Evolutionary conservation across 1,140 invertebrate species (phyloP).

Genomic region (Leptopilina boulardi): DNA sequence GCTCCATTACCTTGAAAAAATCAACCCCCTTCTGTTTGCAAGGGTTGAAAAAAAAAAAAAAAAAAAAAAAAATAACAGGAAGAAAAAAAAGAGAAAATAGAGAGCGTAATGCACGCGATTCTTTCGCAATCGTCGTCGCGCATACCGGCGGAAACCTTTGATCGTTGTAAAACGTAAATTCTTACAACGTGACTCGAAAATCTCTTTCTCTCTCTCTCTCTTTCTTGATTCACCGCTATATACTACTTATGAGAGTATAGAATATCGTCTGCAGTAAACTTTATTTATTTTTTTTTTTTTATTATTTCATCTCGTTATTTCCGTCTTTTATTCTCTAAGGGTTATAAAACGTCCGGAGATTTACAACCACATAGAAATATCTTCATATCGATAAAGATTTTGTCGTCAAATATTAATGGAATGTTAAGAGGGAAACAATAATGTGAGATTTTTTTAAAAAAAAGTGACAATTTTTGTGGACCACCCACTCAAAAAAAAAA

Average conservation of each 20-base stretch:
- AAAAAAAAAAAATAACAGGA: background rate
- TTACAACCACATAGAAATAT: constrained; percentile 7
- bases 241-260: constrained; percentile 24
- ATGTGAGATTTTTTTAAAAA: no score
- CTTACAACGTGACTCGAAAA: constrained; percentile 32
- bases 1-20: constrained; percentile 58
- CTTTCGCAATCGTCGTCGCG: constrained; percentile 27
- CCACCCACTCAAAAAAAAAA: constrained; percentile 33
- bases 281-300: background rate
- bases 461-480: background rate
- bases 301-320: constrained; percentile 23
- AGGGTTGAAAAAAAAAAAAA: no score
- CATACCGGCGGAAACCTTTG: constrained; percentile 33
- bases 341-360: constrained; percentile 28
- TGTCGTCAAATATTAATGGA: background rate
- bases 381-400: constrained; percentile 10
- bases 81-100: constrained; percentile 54
- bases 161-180: constrained; percentile 31
- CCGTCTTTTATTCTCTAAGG: constrained; percentile 10
- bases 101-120: constrained; percentile 37
- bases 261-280: constrained; percentile 22
- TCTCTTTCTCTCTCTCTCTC: no score
- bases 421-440: background rate
- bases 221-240: background rate
- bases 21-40: constrained; percentile 54